These are phyloP conservation scores for Ictidomys tridecemlineatus DNA, from an alignment of 2,113 vertebrate genomes.

Conservation along the genomic window DNA sequence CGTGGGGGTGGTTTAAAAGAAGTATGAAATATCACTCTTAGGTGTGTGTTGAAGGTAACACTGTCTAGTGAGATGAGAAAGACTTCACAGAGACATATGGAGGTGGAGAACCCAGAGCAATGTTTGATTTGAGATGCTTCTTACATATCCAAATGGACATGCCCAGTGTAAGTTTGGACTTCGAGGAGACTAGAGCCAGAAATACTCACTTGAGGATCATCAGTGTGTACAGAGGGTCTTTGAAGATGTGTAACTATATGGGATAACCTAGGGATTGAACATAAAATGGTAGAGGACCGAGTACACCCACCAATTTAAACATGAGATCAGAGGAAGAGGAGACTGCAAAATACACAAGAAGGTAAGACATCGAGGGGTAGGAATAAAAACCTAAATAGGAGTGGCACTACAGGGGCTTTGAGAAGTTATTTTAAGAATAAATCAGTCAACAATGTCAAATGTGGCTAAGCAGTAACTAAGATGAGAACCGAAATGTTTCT, in stretches of 20 bases:
- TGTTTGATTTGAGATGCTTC: background rate
- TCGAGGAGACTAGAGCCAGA: background rate
- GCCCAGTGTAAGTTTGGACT: background rate
- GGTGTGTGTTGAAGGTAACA: background rate
- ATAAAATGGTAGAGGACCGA: background rate
- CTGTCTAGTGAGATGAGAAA: background rate
- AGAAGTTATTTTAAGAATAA: background rate
- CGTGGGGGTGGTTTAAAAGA: background rate
- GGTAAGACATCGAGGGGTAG: background rate
- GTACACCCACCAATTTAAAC: background rate
- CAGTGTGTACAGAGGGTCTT: background rate
- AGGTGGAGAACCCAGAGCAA: background rate
- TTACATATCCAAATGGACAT: background rate
- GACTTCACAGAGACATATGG: background rate
- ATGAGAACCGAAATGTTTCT: background rate
- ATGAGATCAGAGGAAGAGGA: background rate
- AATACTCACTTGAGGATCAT: background rate
- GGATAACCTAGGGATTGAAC: background rate
- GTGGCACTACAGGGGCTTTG: background rate
- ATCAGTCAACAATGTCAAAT: background rate
- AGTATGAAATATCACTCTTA: background rate
- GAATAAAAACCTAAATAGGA: background rate
- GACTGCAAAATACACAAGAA: background rate
- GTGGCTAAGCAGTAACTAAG: background rate
- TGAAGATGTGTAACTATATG: background rate